These are phyloP conservation scores for Ahaetulla prasina DNA, from an alignment of 2,113 vertebrate species.

Conservation along the genomic window DNA sequence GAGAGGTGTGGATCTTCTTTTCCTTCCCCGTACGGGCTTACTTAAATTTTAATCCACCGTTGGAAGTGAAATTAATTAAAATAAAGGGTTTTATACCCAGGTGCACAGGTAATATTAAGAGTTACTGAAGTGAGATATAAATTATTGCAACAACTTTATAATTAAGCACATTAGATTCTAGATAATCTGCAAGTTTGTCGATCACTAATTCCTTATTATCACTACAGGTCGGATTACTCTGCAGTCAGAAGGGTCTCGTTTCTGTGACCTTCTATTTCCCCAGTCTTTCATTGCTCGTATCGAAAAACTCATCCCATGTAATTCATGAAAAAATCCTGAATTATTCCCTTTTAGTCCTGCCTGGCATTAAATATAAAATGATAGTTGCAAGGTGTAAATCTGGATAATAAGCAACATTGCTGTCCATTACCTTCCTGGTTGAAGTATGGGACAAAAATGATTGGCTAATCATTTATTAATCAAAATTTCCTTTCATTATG, in stretches of 20 bases:
- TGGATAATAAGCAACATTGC: background rate
- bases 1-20: conserved; percentile 47
- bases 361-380: background rate
- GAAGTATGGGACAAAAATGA: background rate
- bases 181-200: background rate
- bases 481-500: background rate
- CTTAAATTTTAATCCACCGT: conserved; percentile 39
- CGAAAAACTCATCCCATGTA: background rate
- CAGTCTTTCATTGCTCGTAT: conserved; percentile 9
- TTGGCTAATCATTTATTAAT: background rate
- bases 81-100: conserved; percentile 13
- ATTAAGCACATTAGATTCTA: conserved; percentile 13
- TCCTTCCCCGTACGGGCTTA: background rate
- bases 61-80: conserved; percentile 34
- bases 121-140: conserved; percentile 8
- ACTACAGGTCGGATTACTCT: background rate
- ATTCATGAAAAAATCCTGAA: background rate
- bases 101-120: conserved; percentile 22
- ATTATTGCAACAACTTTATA: conserved; percentile 4
- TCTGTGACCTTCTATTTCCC: background rate
- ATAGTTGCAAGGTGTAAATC: background rate
- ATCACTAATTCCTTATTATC: background rate
- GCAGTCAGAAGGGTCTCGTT: conserved; percentile 10
- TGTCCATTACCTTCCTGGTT: background rate
- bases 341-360: background rate